These are phyloP conservation scores for Drosophila nr. medialis DNA, from an alignment of 2,888 invertebrate genomes.

Conservation along the genomic window DNA sequence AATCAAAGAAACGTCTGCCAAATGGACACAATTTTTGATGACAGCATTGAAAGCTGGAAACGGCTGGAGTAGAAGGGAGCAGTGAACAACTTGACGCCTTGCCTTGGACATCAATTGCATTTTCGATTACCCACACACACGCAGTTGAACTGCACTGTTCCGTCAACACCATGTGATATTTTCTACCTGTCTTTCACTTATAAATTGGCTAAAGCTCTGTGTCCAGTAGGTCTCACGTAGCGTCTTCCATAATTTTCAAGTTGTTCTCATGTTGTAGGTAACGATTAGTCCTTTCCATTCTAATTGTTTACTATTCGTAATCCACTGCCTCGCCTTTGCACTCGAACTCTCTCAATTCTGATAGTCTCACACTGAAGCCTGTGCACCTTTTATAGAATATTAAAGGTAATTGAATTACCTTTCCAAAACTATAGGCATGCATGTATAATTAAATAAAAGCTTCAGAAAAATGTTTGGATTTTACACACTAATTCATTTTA, in stretches of 20 bases:
- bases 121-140: background rate
- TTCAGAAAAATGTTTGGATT: background rate
- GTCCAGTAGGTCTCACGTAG: background rate
- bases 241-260: background rate
- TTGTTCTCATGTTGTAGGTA: background rate
- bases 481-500: background rate
- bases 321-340: background rate
- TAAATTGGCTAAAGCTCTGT: background rate
- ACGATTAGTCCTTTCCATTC: background rate
- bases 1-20: slow-evolving; percentile 69
- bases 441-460: background rate
- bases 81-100: slow-evolving; percentile 8
- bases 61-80: background rate
- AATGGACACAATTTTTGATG: slow-evolving; percentile 48
- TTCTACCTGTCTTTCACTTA: background rate
- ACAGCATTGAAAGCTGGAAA: slow-evolving; percentile 6
- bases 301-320: background rate
- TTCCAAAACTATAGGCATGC: background rate
- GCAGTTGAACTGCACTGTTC: background rate
- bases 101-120: background rate
- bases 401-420: background rate
- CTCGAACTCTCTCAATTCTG: background rate
- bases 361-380: background rate
- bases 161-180: background rate
- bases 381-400: too few species aligned